Evolutionary conservation across 2,113 vertebrate genomes (phyloP), one percentile per base, ranked within the genome.

Genomic region (Paralichthys olivaceus): DNA sequence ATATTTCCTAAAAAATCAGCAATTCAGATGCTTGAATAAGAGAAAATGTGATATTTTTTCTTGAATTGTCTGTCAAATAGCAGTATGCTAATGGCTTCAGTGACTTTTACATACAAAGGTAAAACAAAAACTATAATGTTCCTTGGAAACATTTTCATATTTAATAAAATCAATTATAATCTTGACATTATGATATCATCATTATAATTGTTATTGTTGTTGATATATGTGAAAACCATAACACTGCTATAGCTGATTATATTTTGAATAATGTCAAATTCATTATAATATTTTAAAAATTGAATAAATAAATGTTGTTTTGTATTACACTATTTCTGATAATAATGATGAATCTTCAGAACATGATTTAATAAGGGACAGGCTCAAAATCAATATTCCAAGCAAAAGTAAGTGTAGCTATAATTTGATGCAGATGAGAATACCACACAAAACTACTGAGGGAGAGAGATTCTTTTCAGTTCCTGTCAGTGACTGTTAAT

Each of bases 401-500:
- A 73, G 54, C 40, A 43, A 73, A 75, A 75, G 37, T 70, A 67
- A 72, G 66, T 51, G 53, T 53, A 34, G 49, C 29, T 69, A 57
- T 77, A 57, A 65, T 85, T 86, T 75, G 65, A 78, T 80, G 75
- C 76, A 74, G 83, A 80, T 56, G 69, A 75, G 45, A 77, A 85
- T 69, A 65, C 0, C 25, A 37, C 32, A 40, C 61, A 59, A 66
- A 73, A 75, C 62, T 47, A 75, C 62, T 47, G 53, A 43, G 59
- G 63, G 34, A 54, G 29, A 55, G 5, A 0, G 26, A 12, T 37
- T 63, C 51, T 25, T 37, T 29, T 7, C 15, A 49, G n/a, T 45
- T 76, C 67, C 74, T 83, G 87, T 88, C 70, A 83, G 53, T 37
- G 43, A 37, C 49, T 77, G 45, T 79, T 90, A 89, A 89, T 89